Evolutionary conservation across 2,888 invertebrate species (phyloP).

Genomic region (Lasiommata megera): DNA sequence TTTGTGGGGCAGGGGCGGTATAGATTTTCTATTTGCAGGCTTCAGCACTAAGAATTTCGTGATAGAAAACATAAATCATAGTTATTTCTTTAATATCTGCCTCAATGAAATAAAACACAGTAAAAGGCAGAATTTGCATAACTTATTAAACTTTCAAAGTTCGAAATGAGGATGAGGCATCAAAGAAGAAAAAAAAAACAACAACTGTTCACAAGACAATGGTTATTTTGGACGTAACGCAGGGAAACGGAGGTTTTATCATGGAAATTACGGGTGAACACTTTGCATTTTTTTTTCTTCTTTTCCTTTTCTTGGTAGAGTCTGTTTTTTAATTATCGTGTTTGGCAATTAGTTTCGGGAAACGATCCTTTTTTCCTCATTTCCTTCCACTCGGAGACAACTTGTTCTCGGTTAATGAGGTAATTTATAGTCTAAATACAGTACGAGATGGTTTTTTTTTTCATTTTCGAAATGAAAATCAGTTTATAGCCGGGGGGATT

Average conservation of each 20-base stretch:
- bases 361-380: slow-evolving; percentile 69
- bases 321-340: slow-evolving; percentile 81
- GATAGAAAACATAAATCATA: no score
- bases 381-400: slow-evolving; percentile 58
- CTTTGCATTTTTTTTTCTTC: slow-evolving; percentile 78
- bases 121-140: slow-evolving; percentile 60
- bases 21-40: no score
- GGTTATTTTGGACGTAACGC: slow-evolving; percentile 75
- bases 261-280: slow-evolving; percentile 78
- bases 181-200: slow-evolving; percentile 64
- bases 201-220: slow-evolving; percentile 72
- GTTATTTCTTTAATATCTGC: not conserved
- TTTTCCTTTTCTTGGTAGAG: slow-evolving; percentile 61
- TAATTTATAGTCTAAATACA: slow-evolving; percentile 66
- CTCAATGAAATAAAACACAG: not conserved
- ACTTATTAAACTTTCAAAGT: slow-evolving; percentile 75
- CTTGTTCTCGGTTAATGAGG: slow-evolving; percentile 73
- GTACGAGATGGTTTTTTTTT: slow-evolving; percentile 17
- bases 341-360: slow-evolving; percentile 80
- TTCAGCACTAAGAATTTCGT: no score
- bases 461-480: slow-evolving; percentile 12
- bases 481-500: slow-evolving; percentile 2
- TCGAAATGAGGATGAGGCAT: slow-evolving; percentile 77
- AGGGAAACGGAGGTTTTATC: slow-evolving; percentile 73
- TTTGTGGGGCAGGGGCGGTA: no score